phyloP scores from a whole-genome alignment of 2,797 vertebrate genomes.

The Sebastes iracundus region DNA sequence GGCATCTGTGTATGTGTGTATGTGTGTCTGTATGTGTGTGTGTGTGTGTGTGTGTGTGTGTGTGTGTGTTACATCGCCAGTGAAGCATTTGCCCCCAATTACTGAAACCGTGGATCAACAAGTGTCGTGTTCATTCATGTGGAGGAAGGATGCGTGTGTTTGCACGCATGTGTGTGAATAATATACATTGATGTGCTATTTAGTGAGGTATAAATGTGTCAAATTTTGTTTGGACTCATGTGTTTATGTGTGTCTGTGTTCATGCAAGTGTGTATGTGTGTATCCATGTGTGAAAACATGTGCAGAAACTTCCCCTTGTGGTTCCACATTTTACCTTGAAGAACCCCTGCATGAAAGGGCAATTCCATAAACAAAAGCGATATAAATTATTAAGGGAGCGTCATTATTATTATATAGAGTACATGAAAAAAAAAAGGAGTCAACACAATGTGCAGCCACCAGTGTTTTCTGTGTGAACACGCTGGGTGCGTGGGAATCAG shows the following conservation, averaged over 20 bases:
- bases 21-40: background rate
- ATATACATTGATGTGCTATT: background rate
- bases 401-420: background rate
- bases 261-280: background rate
- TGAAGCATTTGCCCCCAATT: slow-evolving; percentile 45
- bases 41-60: background rate
- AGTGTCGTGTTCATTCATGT: slow-evolving; percentile 40
- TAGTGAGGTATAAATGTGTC: background rate
- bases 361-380: background rate
- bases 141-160: background rate
- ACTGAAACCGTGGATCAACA: slow-evolving; percentile 54
- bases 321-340: background rate
- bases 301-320: background rate
- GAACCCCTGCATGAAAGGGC: background rate
- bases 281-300: background rate
- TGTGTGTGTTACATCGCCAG: slow-evolving; percentile 4
- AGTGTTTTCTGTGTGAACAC: slow-evolving; percentile 28
- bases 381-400: background rate
- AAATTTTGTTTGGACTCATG: background rate
- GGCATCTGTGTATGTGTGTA: background rate
- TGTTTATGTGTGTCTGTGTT: background rate
- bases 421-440: background rate
- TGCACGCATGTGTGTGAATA: background rate
- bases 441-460: slow-evolving; percentile 9
- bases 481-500: slow-evolving; percentile 55